These are phyloP conservation scores for Rattus rattus DNA, from an alignment of 2,113 vertebrate genomes.

Conservation along the genomic window DNA sequence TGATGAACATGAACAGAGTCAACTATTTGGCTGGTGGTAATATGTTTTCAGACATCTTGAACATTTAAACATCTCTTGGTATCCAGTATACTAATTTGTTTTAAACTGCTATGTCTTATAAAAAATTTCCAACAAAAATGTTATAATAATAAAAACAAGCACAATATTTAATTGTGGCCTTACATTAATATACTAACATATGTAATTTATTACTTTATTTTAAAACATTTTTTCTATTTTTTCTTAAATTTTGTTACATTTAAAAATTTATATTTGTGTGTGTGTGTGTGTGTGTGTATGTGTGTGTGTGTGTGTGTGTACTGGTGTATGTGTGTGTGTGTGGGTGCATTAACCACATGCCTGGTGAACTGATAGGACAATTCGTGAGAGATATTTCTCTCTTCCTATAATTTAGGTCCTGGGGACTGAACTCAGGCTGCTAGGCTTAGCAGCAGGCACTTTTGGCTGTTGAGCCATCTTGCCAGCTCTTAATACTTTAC, in stretches of 20 bases:
- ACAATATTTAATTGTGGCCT: background rate
- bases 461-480: background rate
- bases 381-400: background rate
- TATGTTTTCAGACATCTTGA: conserved; percentile 12
- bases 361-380: background rate
- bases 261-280: background rate
- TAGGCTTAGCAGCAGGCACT: background rate
- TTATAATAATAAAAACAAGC: conserved; percentile 19
- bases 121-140: conserved; percentile 27
- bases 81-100: background rate
- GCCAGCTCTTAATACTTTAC: background rate
- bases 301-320: background rate
- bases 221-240: background rate
- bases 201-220: conserved; percentile 24
- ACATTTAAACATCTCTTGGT: background rate
- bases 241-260: background rate
- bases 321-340: no score
- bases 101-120: background rate
- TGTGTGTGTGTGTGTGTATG: background rate
- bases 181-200: background rate
- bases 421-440: background rate
- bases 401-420: background rate
- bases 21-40: background rate
- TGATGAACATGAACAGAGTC: background rate
- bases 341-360: background rate